phyloP scores from a whole-genome alignment of 2,113 vertebrate genomes.

The Sander lucioperca region DNA sequence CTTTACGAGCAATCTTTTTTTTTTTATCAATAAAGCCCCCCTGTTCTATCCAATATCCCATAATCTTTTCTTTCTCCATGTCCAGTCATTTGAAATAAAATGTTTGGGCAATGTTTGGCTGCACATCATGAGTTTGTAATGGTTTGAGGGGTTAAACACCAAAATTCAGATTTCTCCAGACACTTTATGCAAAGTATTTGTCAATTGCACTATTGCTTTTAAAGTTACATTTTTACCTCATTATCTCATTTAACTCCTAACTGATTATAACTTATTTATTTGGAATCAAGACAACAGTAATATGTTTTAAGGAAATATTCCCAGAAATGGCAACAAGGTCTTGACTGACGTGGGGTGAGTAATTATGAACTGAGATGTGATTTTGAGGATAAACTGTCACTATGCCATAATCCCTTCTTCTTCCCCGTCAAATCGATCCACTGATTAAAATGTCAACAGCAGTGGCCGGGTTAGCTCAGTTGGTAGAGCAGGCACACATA shows the following conservation, averaged over 20 bases:
- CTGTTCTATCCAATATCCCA: no score
- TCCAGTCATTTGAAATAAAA: not conserved
- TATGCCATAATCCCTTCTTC: conserved; percentile 9
- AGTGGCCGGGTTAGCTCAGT: not conserved
- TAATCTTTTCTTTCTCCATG: not conserved
- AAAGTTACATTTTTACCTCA: not conserved
- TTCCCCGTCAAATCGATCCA: conserved; percentile 14
- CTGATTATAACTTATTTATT: not conserved
- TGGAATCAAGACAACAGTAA: not conserved
- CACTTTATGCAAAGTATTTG: not conserved
- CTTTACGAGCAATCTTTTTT: not conserved
- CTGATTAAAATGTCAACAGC: conserved; percentile 19
- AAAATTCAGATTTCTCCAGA: not conserved
- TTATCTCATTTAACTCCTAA: not conserved
- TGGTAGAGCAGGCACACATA: no score
- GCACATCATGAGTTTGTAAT: not conserved
- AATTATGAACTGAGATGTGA: not conserved
- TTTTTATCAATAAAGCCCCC: no score
- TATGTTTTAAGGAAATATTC: not conserved
- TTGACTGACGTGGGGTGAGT: not conserved
- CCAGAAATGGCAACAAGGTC: not conserved
- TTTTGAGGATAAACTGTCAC: conserved; percentile 5
- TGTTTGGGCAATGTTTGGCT: not conserved
- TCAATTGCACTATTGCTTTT: not conserved
- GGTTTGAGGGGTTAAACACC: not conserved